These are phyloP conservation scores for Cyclophora albipunctata DNA, from an alignment of 2,888 invertebrate genomes.

Conservation along the genomic window DNA sequence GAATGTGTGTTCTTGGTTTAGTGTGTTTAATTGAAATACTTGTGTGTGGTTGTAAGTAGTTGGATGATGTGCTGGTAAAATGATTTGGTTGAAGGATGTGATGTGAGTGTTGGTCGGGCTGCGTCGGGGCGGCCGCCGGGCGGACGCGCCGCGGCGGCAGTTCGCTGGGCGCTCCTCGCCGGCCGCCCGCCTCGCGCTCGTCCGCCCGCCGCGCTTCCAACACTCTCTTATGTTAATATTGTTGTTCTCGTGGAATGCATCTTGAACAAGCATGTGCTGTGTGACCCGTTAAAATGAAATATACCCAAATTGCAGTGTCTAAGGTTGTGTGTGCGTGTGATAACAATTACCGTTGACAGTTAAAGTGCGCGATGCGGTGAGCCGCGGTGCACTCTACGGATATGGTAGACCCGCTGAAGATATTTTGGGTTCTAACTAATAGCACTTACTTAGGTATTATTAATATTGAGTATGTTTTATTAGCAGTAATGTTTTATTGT, in stretches of 20 bases:
- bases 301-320: constrained; percentile 24
- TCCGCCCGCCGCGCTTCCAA: constrained; percentile 14
- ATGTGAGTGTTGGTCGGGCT: constrained; percentile 45
- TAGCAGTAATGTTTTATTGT: constrained; percentile 14
- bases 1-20: background rate
- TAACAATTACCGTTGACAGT: constrained; percentile 39
- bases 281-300: constrained; percentile 38
- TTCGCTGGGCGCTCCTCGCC: constrained; percentile 53
- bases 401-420: constrained; percentile 89
- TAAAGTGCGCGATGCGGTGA: constrained; percentile 67
- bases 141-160: constrained; percentile 59
- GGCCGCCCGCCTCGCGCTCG: constrained; percentile 48
- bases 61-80: background rate
- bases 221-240: constrained; percentile 29
- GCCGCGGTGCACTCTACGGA: constrained; percentile 57
- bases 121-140: constrained; percentile 56
- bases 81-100: constrained; percentile 28
- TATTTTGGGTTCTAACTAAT: constrained; percentile 89
- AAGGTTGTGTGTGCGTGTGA: constrained; percentile 32
- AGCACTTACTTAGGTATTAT: constrained; percentile 84
- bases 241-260: constrained; percentile 25
- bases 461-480: constrained; percentile 1
- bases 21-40: background rate
- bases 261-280: constrained; percentile 32
- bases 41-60: background rate